phyloP scores from a whole-genome alignment of 2,797 vertebrate species.

The Poliocrania exsul region DNA sequence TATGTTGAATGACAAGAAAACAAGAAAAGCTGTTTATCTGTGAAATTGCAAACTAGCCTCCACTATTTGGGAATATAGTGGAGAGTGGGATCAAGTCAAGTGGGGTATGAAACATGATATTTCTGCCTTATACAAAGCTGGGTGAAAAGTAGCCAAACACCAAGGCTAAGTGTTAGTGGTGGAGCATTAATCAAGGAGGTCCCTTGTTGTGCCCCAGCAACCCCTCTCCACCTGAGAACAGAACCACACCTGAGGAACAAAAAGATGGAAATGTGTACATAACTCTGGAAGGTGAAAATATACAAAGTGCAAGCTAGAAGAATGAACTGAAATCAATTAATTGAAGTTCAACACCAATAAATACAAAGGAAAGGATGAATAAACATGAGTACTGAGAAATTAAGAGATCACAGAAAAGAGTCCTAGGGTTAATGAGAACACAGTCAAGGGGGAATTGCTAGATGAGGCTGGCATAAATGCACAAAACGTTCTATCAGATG shows the following conservation, averaged over 20 bases:
- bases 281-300: not conserved
- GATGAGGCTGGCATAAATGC: not conserved
- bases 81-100: not conserved
- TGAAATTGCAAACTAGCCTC: not conserved
- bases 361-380: slow-evolving; percentile 26
- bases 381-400: slow-evolving; percentile 38
- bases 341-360: not conserved
- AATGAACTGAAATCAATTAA: slow-evolving; percentile 1
- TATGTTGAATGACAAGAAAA: not conserved
- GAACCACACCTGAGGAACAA: not conserved
- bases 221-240: not conserved
- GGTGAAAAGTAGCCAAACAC: not conserved
- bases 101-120: not conserved
- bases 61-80: not conserved
- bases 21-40: not conserved
- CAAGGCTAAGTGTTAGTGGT: not conserved
- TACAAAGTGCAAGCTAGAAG: not conserved
- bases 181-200: not conserved
- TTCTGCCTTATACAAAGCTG: not conserved
- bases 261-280: not conserved
- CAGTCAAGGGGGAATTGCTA: not conserved
- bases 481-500: not conserved
- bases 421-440: slow-evolving; percentile 19
- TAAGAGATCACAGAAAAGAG: not conserved
- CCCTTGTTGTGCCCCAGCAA: not conserved